Base-by-base conservation (phyloP, 2,113 vertebrate genomes). In the Esox niger region DNA sequence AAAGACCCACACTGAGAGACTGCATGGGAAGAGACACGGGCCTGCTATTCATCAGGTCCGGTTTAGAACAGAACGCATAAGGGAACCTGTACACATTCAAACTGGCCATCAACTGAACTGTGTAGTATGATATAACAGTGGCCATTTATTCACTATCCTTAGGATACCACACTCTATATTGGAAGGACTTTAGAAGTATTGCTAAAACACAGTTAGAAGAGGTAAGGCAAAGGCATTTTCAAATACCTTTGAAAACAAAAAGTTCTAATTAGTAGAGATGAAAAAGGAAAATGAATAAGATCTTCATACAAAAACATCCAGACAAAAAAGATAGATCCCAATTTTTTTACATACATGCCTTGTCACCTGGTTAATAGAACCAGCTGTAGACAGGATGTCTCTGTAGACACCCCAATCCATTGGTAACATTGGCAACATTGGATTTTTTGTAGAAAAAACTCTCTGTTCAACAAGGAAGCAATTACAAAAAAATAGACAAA, bases 1-100 rank as follows among this genome's bases (percentile, higher is more conserved):
- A 89, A 81, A 82, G 81, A 76, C 79, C 77, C 80, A 82, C 58
- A 68, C 79, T 75, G 79, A 67, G 83, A 84, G 4, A 17, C 68
- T 62, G 55, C 52, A 31, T 23, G 38, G 20, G 57, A 59, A 72
- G 79, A 84, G 81, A 84, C 80, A 75, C 72, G 69, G 76, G 79
- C 75, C 70, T 69, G 74, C 85, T 82, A 90, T 91, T 90, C 74
- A 88, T 89, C 88, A 87, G 75, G 65, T 64, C 59, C 17, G 68
- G 68, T 75, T 74, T 81, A 82, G 75, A 84, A 85, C 79, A 59
- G 74, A 77, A 82, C 5, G 15, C 29, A 20, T 78, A 71, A 61
- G 60, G 5, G 58, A 32, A 15, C 23, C 58, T 73, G 49, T 68
- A 61, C 46, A 30, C 58, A 76, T 83, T 83, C 78, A 78, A 82